Conservation (phyloP, 2,113 vertebrate genomes). For the Eclectus roratus region DNA sequence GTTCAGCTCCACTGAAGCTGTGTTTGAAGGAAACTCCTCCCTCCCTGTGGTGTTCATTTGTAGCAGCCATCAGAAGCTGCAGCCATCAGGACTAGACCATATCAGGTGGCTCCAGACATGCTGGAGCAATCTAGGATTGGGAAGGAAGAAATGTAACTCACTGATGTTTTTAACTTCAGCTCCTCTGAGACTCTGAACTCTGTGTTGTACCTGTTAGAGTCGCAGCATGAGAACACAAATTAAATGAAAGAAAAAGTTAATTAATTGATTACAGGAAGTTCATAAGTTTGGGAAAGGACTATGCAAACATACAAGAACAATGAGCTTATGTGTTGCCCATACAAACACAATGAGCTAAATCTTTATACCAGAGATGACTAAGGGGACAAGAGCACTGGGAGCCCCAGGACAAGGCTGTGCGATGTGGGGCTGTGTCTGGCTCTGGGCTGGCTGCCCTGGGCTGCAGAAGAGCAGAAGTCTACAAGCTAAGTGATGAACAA, state of each 20-base stretch:
- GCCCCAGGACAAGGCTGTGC: background rate
- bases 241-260: slow-evolving; percentile 20
- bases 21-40: background rate
- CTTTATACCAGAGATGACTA: background rate
- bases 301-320: slow-evolving; percentile 48
- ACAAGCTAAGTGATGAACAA: background rate
- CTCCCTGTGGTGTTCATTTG: background rate
- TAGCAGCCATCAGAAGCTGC: background rate
- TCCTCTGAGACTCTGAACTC: background rate
- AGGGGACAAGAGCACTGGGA: background rate
- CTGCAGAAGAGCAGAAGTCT: background rate
- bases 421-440: background rate
- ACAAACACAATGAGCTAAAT: slow-evolving; percentile 29
- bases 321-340: slow-evolving; percentile 8
- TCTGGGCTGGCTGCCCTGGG: background rate
- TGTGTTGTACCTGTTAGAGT: background rate
- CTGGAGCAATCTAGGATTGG: background rate
- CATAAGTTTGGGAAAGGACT: slow-evolving; percentile 9
- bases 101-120: background rate
- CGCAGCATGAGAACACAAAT: background rate
- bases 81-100: fast-evolving
- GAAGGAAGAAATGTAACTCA: background rate
- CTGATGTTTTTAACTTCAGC: background rate
- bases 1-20: background rate
- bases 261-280: slow-evolving; percentile 55